Evolutionary conservation across 2,888 invertebrate species (phyloP), one percentile per base, ranked within the genome.

Genomic region (Pachliopta kotzebuea): DNA sequence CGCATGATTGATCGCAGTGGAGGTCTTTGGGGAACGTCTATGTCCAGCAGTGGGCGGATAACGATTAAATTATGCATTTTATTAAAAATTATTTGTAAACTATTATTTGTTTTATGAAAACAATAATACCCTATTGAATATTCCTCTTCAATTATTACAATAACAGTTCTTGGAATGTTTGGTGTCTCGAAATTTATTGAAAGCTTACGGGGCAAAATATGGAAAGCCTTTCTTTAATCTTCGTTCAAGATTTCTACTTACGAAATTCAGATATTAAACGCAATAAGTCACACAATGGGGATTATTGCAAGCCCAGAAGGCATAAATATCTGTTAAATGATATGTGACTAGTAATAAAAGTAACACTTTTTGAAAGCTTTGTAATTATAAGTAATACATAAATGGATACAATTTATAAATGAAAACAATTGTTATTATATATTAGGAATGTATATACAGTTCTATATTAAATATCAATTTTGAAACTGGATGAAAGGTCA

Each of bases 281-380:
- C 42, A 37, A 60, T 54, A 60, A 54, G 21, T 60, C 60, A 60
- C 9, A 42, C 60, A 60, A 54, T 42, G 18, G 24, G 37, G 14
- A 23, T 60, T 54, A 54, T 54, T 54, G 42, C 60, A 20, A 24
- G 4, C 37, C 42, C 37, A 24, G 18, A 7, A 53, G 21, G 17
- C 23, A 57, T 52, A 59, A 53, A 53, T 42, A 49, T 23, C 23
- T 31, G 21, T 56, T 49, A 50, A 20, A 59, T 29, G 26, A 50
- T 31, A 21, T 59, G 50, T 20, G n/a, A 7, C 20, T 50, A 17
- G 20, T 50, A 50, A 50, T 70, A 68, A 71, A 37, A 37, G 37
- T 37, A 11, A 37, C 14, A 37, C 11, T 45, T 6, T 45, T 45
- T 45, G 18, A 45, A 18, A 7, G 45, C 45, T 18, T 11, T 8